A percentile compares a stretch with the other conserved stretches of the same genome.
Conservation (phyloP, 2,797 vertebrate genomes). For the Melanotaenia pygmaea region DNA sequence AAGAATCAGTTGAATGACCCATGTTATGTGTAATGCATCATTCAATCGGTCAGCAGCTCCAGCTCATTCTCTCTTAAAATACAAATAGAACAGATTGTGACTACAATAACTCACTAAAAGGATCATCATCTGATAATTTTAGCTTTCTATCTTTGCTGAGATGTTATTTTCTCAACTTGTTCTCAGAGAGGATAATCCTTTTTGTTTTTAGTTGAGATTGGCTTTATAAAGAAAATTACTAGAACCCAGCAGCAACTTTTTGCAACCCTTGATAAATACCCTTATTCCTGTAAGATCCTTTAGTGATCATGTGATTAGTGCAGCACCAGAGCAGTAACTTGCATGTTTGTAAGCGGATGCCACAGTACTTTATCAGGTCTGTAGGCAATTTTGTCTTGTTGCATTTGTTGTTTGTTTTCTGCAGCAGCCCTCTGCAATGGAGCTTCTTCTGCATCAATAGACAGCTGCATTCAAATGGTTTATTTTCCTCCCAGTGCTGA, state of each 20-base stretch:
- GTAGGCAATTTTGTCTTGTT: background rate
- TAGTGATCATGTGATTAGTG: background rate
- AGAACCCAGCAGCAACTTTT: background rate
- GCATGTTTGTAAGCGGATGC: background rate
- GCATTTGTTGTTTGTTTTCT: background rate
- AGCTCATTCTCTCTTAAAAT: background rate
- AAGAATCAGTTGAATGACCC: background rate
- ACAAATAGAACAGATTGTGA: background rate
- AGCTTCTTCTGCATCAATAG: background rate
- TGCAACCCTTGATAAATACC: background rate
- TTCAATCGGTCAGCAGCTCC: slow-evolving; percentile 17
- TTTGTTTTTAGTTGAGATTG: background rate
- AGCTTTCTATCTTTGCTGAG: background rate
- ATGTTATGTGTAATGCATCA: background rate
- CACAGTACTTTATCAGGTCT: background rate
- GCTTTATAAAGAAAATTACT: background rate
- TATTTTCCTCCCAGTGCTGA: background rate
- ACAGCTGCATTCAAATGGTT: background rate
- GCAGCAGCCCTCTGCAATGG: background rate
- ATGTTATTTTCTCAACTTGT: background rate
- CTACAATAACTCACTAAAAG: background rate
- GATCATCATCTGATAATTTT: background rate
- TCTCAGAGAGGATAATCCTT: background rate
- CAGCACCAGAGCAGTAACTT: background rate
- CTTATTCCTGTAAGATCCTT: background rate